A percentile compares a stretch with the other conserved stretches of the same genome.
These are phyloP conservation scores for Sitophilus oryzae DNA, from an alignment of 1,140 invertebrate species.

Conservation along the genomic window DNA sequence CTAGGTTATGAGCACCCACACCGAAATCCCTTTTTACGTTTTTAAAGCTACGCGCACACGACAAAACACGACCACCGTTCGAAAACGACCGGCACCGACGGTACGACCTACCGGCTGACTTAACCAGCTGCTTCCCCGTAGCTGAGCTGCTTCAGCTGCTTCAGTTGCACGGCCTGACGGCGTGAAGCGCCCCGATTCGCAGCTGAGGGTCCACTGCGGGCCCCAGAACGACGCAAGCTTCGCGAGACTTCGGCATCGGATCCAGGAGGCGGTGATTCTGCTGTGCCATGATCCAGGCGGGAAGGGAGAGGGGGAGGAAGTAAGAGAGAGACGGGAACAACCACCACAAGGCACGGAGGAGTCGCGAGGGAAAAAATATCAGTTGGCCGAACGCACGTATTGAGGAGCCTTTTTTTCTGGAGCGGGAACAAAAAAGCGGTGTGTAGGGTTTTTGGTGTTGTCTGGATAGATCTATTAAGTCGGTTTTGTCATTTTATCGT, in stretches of 20 bases:
- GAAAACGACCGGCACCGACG: neutral
- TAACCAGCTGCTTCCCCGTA: constrained; percentile 23
- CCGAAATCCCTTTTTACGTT: no score
- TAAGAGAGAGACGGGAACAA: constrained; percentile 9
- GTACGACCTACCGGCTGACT: constrained; percentile 4
- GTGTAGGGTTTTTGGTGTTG: no score
- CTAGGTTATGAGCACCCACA: no score
- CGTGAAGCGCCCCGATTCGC: constrained; percentile 19
- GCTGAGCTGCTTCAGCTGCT: constrained; percentile 25
- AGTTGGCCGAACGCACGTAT: no score
- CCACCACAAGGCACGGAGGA: neutral
- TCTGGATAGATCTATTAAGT: no score
- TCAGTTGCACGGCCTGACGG: constrained; percentile 18
- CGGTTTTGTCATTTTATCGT: no score
- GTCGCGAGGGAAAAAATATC: neutral
- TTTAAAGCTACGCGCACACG: no score
- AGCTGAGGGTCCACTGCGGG: constrained; percentile 26
- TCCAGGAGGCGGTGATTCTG: constrained; percentile 1
- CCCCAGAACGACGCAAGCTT: constrained; percentile 11
- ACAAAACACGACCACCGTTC: neutral
- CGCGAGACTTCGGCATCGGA: constrained; percentile 1
- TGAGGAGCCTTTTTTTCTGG: no score
- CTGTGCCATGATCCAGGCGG: constrained; percentile 7
- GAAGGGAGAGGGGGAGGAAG: constrained; percentile 4
- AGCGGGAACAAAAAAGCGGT: no score